Conservation (phyloP, 2,797 vertebrate genomes). For the Ceryle rudis region DNA sequence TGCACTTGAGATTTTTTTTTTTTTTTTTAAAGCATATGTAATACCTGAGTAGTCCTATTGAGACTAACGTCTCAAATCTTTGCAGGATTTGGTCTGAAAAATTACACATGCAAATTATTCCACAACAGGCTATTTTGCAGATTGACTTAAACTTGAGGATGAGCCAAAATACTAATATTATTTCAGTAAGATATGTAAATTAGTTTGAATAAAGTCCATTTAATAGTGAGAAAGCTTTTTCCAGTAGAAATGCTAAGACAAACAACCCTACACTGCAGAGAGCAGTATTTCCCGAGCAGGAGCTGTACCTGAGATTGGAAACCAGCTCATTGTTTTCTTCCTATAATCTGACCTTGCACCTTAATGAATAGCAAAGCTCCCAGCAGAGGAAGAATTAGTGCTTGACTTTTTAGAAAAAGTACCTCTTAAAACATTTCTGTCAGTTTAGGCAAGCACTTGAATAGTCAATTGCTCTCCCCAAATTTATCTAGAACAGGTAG, state of each 20-base stretch:
- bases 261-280: neutral
- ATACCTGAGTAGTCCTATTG: neutral
- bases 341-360: neutral
- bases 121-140: slow-evolving; percentile 12
- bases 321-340: neutral
- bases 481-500: neutral
- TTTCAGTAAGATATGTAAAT: slow-evolving; percentile 13
- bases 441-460: neutral
- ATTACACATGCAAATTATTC: slow-evolving; percentile 48
- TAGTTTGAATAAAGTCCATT: slow-evolving; percentile 19
- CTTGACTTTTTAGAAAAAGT: neutral
- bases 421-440: slow-evolving; percentile 28
- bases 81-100: slow-evolving; percentile 12
- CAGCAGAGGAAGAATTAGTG: neutral
- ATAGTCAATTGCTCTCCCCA: neutral
- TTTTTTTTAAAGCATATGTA: neutral
- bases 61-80: neutral
- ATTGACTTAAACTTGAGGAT: slow-evolving; percentile 28
- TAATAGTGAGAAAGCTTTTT: slow-evolving; percentile 13
- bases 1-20: neutral
- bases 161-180: slow-evolving; percentile 3
- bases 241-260: neutral
- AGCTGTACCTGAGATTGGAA: neutral
- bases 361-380: slow-evolving; percentile 23
- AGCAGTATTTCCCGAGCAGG: neutral